Percentiles rank a stretch among this genome's conserved stretches.
Evolutionary conservation across 1,140 invertebrate genomes (phyloP).

Genomic region (Sarcophaga bullata): DNA sequence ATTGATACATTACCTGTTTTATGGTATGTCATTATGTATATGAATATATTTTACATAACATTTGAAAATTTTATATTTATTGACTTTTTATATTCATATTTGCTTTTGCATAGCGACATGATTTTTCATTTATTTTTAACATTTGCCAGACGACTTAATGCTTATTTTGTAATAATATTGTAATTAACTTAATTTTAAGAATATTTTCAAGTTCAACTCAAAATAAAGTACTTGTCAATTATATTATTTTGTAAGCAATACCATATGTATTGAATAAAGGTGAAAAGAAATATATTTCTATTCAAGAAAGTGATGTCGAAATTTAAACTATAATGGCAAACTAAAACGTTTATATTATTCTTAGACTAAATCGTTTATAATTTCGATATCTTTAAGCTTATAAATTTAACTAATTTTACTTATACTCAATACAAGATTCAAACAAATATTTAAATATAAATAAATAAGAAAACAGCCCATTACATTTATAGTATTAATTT

Average conservation of each 20-base stretch:
- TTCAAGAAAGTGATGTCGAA: too few species aligned
- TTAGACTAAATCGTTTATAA: conserved; percentile 2
- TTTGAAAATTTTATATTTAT: neutral
- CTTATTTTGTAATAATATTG: conserved; percentile 5
- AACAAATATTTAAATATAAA: too few species aligned
- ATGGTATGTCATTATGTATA: too few species aligned
- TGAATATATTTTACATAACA: too few species aligned
- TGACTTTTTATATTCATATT: conserved; percentile 7
- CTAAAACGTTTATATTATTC: neutral
- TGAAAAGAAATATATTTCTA: too few species aligned
- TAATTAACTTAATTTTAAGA: neutral
- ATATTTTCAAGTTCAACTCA: neutral
- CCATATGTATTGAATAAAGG: too few species aligned
- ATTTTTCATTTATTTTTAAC: neutral
- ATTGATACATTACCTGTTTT: too few species aligned
- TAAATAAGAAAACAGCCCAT: too few species aligned
- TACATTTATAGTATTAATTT: too few species aligned
- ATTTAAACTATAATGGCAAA: neutral
- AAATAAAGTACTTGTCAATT: too few species aligned
- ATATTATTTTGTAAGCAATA: too few species aligned
- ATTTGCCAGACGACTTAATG: neutral
- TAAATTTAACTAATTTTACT: neutral
- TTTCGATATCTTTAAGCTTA: conserved; percentile 3
- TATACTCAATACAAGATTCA: neutral
- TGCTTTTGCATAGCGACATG: neutral